Percentiles rank a stretch among this genome's conserved stretches.
These are phyloP conservation scores for Lapara coniferarum DNA, from an alignment of 2,888 invertebrate genomes.

Conservation along the genomic window DNA sequence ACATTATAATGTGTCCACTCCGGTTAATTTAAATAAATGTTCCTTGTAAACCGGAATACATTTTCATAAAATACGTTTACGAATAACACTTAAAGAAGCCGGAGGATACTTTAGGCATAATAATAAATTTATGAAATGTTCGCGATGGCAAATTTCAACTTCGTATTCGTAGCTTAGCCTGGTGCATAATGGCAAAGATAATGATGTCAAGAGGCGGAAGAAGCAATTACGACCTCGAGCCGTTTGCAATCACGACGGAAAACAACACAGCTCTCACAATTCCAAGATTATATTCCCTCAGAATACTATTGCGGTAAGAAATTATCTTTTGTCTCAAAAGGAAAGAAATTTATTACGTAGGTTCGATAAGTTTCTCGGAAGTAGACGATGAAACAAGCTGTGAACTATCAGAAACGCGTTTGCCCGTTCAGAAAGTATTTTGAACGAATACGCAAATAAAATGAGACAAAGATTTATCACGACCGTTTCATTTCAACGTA, in stretches of 20 bases:
- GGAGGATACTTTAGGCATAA: constrained; percentile 37
- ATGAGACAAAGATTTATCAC: constrained; percentile 16
- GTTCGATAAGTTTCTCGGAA: constrained; percentile 1
- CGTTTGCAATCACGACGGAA: constrained; percentile 65
- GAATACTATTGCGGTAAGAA: constrained; percentile 53
- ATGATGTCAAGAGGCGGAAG: constrained; percentile 77
- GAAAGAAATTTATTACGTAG: constrained; percentile 26
- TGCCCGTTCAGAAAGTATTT: constrained; percentile 5
- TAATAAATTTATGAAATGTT: constrained; percentile 54
- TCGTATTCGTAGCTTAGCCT: constrained; percentile 54
- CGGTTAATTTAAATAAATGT: constrained; percentile 9
- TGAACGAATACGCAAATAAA: constrained; percentile 18
- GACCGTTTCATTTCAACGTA: constrained; percentile 18
- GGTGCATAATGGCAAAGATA: constrained; percentile 76
- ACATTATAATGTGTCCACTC: background rate
- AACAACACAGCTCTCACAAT: constrained; percentile 57
- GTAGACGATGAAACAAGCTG: constrained; percentile 26
- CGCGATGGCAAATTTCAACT: constrained; percentile 46
- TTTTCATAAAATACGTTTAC: constrained; percentile 12
- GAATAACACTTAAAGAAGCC: constrained; percentile 10
- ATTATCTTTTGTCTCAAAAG: constrained; percentile 26
- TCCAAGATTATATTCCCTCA: constrained; percentile 56
- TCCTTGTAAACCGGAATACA: constrained; percentile 3
- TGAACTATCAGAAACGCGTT: constrained; percentile 29
- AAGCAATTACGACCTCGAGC: constrained; percentile 73